Conservation (phyloP, 2,888 invertebrate species). For the Drymonia ruficornis region DNA sequence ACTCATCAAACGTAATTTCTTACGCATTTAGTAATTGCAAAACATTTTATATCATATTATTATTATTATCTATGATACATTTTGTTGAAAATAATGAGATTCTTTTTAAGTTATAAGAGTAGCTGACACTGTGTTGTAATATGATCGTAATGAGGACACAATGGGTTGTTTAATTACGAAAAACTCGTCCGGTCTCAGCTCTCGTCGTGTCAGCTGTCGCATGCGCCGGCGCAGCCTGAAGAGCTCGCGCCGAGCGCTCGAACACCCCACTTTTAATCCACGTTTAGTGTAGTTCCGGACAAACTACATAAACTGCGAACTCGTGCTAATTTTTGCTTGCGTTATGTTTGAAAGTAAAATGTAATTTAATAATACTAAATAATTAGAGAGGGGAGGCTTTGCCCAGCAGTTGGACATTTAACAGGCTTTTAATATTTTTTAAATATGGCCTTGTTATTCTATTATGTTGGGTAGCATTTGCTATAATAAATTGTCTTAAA, state of each 20-base stretch:
- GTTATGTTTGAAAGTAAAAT: background rate
- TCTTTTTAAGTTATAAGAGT: background rate
- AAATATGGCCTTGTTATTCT: no score
- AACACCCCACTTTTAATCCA: conserved; percentile 73
- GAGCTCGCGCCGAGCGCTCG: conserved; percentile 47
- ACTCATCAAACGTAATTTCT: background rate
- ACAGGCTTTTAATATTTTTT: no score
- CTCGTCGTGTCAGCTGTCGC: conserved; percentile 69
- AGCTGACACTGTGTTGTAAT: conserved; percentile 14
- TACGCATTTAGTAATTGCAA: background rate
- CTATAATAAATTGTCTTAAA: conserved; percentile 1
- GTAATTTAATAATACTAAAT: no score
- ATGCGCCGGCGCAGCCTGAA: conserved; percentile 66
- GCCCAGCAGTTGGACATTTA: no score
- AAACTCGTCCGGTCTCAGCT: conserved; percentile 1
- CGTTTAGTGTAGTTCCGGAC: conserved; percentile 47
- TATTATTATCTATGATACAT: no score
- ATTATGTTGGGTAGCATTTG: no score
- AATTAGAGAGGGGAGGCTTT: no score
- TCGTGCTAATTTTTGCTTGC: conserved; percentile 8
- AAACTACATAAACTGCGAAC: conserved; percentile 47
- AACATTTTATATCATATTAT: no score
- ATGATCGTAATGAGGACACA: conserved; percentile 29
- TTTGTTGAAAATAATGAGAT: no score
- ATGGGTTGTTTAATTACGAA: conserved; percentile 28